Conservation (phyloP, 2,113 vertebrate genomes). For the Vicugna pacos region DNA sequence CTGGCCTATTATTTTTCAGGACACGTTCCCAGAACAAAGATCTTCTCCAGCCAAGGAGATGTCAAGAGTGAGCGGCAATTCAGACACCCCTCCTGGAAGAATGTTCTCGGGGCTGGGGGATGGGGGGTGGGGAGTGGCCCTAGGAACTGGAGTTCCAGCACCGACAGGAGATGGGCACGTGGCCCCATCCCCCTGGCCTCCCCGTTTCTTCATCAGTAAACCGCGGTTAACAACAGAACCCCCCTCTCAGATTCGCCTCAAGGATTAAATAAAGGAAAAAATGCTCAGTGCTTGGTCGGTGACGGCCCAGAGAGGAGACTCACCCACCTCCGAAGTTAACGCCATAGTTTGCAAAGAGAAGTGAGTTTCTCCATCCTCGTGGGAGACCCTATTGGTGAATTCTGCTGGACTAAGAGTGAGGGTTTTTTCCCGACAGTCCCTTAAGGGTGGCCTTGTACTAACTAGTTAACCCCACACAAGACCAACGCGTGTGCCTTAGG, state of each 20-base stretch:
- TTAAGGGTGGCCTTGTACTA: neutral
- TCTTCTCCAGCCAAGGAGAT: neutral
- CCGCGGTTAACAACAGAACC: neutral
- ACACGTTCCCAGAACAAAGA: constrained; percentile 74
- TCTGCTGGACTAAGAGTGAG: neutral
- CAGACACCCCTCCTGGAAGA: neutral
- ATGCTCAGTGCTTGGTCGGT: rapidly evolving
- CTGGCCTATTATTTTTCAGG: constrained; percentile 73
- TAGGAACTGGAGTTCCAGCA: rapidly evolving
- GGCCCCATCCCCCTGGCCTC: neutral
- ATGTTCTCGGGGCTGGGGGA: neutral
- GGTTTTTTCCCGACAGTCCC: neutral
- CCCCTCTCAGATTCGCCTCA: neutral
- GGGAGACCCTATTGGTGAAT: neutral
- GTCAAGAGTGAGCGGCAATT: rapidly evolving
- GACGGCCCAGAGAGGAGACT: neutral
- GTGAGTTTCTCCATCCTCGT: rapidly evolving
- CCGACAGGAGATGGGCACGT: rapidly evolving
- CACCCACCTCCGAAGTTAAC: rapidly evolving
- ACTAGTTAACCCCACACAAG: neutral
- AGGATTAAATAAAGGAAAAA: neutral
- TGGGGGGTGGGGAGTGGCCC: neutral
- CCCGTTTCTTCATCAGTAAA: neutral
- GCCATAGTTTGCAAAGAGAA: neutral
- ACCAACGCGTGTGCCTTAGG: rapidly evolving